These are phyloP conservation scores for Meteorus cinctellus DNA, from an alignment of 2,888 invertebrate genomes.

Conservation along the genomic window DNA sequence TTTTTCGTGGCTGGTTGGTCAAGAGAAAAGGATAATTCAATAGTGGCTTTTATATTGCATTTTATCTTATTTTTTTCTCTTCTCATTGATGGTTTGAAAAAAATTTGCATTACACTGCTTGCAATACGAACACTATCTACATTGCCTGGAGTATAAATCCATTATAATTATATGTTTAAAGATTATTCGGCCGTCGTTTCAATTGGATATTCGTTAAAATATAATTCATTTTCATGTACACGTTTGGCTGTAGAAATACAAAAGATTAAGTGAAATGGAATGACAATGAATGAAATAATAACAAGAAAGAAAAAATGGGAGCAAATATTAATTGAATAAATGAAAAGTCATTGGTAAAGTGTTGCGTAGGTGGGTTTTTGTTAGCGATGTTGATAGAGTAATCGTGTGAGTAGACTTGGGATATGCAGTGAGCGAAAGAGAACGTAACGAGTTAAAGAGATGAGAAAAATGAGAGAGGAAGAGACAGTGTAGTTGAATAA, in stretches of 20 bases:
- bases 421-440: constrained; percentile 7
- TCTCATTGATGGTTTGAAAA: background rate
- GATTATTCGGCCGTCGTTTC: background rate
- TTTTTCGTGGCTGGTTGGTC: background rate
- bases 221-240: background rate
- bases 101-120: too few relatives aligned
- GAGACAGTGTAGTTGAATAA: constrained; percentile 42
- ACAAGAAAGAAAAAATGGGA: background rate
- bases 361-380: background rate
- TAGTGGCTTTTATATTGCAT: background rate
- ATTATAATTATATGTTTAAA: background rate
- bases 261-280: background rate
- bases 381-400: constrained; percentile 24
- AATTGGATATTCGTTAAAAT: background rate
- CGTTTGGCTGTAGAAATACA: background rate
- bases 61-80: background rate
- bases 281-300: background rate
- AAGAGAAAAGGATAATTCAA: constrained; percentile 6
- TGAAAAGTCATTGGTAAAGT: constrained; percentile 25
- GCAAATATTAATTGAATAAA: constrained; percentile 38
- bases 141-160: background rate
- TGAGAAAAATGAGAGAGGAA: background rate
- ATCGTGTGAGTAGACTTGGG: constrained; percentile 28
- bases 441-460: background rate
- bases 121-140: background rate